Evolutionary conservation across 2,888 invertebrate genomes (phyloP).

Genomic region (Pharmacophagus antenor): DNA sequence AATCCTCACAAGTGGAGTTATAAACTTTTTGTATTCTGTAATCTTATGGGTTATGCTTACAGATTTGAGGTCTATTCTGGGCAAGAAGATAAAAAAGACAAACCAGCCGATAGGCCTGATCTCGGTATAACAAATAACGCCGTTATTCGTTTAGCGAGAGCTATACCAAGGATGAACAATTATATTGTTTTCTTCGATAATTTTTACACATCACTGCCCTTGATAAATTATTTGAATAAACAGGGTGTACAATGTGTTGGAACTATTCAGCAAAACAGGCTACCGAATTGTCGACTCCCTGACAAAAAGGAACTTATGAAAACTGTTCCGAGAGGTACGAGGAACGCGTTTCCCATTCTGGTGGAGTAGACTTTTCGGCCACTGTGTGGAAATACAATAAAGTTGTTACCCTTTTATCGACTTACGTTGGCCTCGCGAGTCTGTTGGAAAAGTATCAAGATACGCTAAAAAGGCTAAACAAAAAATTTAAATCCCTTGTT

Average conservation of each 20-base stretch:
- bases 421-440: conserved; percentile 24
- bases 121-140: conserved; percentile 37
- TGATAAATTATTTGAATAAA: conserved; percentile 41
- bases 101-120: conserved; percentile 38
- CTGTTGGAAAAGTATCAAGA: conserved; percentile 41
- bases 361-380: conserved; percentile 44
- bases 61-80: conserved; percentile 45
- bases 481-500: conserved; percentile 47
- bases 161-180: conserved; percentile 41
- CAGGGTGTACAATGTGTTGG: conserved; percentile 42
- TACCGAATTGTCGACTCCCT: conserved; percentile 44
- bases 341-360: conserved; percentile 45
- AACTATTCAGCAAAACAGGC: conserved; percentile 46
- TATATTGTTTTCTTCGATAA: conserved; percentile 44
- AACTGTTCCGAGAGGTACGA: conserved; percentile 48
- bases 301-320: conserved; percentile 47
- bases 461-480: conserved; percentile 44
- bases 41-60: conserved; percentile 38
- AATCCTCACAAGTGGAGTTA: conserved; percentile 46
- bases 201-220: conserved; percentile 44
- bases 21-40: conserved; percentile 40
- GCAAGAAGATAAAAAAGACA: conserved; percentile 43
- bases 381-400: conserved; percentile 50
- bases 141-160: conserved; percentile 40
- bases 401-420: conserved; percentile 44